phyloP scores from a whole-genome alignment of 2,113 vertebrate species.

The Electrona antarctica region DNA sequence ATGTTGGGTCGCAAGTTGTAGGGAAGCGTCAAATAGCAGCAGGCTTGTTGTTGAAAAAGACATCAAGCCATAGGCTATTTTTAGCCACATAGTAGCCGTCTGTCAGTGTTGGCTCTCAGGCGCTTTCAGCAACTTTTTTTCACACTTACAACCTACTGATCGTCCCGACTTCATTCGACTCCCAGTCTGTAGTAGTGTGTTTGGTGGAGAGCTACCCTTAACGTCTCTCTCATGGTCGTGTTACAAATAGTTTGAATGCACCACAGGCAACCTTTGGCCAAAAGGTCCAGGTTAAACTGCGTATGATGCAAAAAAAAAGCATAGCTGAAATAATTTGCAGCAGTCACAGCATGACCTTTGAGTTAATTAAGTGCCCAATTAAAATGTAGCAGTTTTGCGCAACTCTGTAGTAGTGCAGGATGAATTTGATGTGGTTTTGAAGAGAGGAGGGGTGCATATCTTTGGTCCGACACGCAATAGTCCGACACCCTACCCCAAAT shows the following conservation, averaged over 20 bases:
- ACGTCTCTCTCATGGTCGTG: not conserved
- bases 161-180: too few species aligned
- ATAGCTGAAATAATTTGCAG: slow-evolving; percentile 55
- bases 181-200: too few species aligned
- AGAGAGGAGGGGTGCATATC: slow-evolving; percentile 22
- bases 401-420: slow-evolving; percentile 30
- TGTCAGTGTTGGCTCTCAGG: slow-evolving; percentile 3
- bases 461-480: slow-evolving; percentile 5
- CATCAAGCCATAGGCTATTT: too few species aligned
- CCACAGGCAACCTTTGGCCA: not conserved
- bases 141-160: too few species aligned
- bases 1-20: too few species aligned
- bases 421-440: slow-evolving; percentile 53
- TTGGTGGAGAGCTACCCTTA: not conserved
- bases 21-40: too few species aligned
- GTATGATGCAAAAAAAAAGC: slow-evolving; percentile 42
- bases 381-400: slow-evolving; percentile 51
- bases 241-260: slow-evolving; percentile 4
- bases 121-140: too few species aligned
- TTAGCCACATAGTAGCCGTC: too few species aligned
- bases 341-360: slow-evolving; percentile 57
- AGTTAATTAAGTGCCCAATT: slow-evolving; percentile 59
- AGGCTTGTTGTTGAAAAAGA: too few species aligned
- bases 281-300: not conserved
- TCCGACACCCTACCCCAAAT: not conserved